Conservation (phyloP, 1,140 invertebrate genomes). For the Andrena cerasifolii region DNA sequence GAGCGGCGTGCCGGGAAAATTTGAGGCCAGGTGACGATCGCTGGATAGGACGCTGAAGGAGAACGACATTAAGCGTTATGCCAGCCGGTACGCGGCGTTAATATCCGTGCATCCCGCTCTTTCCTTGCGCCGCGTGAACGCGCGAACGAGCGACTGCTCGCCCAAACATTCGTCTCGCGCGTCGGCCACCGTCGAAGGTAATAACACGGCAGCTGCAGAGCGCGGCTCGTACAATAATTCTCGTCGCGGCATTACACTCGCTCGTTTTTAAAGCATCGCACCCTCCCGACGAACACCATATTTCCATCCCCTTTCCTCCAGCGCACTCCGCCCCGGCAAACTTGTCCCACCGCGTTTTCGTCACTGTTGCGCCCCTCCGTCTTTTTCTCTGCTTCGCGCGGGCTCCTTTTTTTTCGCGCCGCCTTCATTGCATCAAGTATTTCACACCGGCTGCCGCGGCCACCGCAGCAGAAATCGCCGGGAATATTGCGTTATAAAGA, state of each 20-base stretch:
- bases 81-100: constrained; percentile 30
- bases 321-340: neutral
- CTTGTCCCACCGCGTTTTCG: neutral
- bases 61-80: constrained; percentile 14
- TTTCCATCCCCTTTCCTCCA: constrained; percentile 45
- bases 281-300: constrained; percentile 45
- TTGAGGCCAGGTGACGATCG: neutral
- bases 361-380: constrained; percentile 23
- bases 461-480: constrained; percentile 29
- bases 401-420: constrained; percentile 40
- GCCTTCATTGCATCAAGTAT: constrained; percentile 37
- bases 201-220: constrained; percentile 55
- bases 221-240: constrained; percentile 58
- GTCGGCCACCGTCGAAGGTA: constrained; percentile 48
- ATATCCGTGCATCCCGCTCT: constrained; percentile 20
- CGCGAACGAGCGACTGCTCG: no score
- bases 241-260: constrained; percentile 49
- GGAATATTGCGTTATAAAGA: constrained; percentile 44
- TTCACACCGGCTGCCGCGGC: constrained; percentile 38
- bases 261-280: constrained; percentile 58
- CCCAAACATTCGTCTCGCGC: constrained; percentile 48
- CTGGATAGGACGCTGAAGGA: neutral
- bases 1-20: neutral
- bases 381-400: neutral
- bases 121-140: neutral